phyloP scores from a whole-genome alignment of 2,888 invertebrate genomes.

The Magallana nippona region DNA sequence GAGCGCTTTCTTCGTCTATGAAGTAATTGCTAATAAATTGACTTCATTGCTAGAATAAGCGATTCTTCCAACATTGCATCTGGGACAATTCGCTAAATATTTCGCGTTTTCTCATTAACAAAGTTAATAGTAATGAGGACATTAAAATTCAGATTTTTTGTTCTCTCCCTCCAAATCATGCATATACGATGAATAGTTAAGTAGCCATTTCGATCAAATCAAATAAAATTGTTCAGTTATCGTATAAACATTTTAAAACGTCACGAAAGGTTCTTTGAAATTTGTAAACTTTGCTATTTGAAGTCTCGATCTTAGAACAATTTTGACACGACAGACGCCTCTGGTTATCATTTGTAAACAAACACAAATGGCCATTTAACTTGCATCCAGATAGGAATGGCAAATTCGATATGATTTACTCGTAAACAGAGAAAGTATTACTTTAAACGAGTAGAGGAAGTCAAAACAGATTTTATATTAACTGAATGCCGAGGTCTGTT shows the following conservation, averaged over 20 bases:
- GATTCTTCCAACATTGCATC: neutral
- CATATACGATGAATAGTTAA: neutral
- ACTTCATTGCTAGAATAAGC: neutral
- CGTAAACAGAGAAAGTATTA: neutral
- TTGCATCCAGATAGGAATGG: conserved; percentile 29
- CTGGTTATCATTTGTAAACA: conserved; percentile 22
- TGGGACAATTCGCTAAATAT: neutral
- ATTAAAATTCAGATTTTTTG: neutral
- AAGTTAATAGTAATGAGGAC: conserved; percentile 12
- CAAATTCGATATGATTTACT: conserved; percentile 6
- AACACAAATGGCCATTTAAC: conserved; percentile 20
- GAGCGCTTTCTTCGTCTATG: neutral
- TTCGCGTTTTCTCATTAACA: conserved; percentile 7
- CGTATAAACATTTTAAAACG: neutral
- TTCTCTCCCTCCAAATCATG: neutral
- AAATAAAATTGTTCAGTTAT: neutral
- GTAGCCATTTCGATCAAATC: neutral
- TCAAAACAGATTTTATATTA: conserved; percentile 23
- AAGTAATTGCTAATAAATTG: conserved; percentile 30
- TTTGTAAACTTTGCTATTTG: neutral
- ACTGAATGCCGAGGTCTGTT: conserved; percentile 12
- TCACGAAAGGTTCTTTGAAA: neutral
- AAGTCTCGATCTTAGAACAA: neutral
- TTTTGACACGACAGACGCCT: conserved; percentile 21
- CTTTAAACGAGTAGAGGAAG: conserved; percentile 2